Percentiles rank a stretch among this genome's conserved stretches.
phyloP scores from a whole-genome alignment of 2,888 invertebrate species.

The Drosophila emarginata region DNA sequence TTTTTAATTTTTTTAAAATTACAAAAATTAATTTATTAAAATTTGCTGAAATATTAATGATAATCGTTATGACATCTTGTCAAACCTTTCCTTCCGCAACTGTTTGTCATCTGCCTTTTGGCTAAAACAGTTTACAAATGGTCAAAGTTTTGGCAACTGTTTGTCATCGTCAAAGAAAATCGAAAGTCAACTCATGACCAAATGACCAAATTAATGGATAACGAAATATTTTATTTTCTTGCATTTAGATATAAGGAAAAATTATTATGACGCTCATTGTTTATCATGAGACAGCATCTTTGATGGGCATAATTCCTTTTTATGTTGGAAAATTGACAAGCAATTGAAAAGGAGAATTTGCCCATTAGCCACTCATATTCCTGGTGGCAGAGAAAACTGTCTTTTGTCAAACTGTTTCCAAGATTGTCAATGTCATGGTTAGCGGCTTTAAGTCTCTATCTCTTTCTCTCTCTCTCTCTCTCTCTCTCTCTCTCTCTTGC shows the following conservation, averaged over 20 bases:
- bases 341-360: slow-evolving; percentile 27
- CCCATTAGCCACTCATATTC: background rate
- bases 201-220: slow-evolving; percentile 23
- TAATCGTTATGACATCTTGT: background rate
- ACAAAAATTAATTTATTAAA: too few species aligned
- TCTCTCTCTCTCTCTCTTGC: background rate
- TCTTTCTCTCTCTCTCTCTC: slow-evolving; percentile 33
- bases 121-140: background rate
- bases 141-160: slow-evolving; percentile 30
- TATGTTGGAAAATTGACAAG: slow-evolving; percentile 40
- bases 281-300: slow-evolving; percentile 35
- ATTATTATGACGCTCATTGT: slow-evolving; percentile 20
- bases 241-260: too few species aligned
- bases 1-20: too few species aligned
- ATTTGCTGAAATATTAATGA: background rate
- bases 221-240: background rate
- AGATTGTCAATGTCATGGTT: slow-evolving; percentile 24
- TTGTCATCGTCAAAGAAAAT: slow-evolving; percentile 26
- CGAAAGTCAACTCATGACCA: slow-evolving; percentile 20
- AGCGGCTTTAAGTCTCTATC: background rate
- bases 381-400: slow-evolving; percentile 1
- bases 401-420: slow-evolving; percentile 21
- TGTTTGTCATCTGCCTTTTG: background rate
- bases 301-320: slow-evolving; percentile 27
- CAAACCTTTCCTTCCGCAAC: background rate